Percentiles rank a stretch among this genome's conserved stretches.
Evolutionary conservation across 2,888 invertebrate genomes (phyloP).

Genomic region (Charanyca ferruginea): DNA sequence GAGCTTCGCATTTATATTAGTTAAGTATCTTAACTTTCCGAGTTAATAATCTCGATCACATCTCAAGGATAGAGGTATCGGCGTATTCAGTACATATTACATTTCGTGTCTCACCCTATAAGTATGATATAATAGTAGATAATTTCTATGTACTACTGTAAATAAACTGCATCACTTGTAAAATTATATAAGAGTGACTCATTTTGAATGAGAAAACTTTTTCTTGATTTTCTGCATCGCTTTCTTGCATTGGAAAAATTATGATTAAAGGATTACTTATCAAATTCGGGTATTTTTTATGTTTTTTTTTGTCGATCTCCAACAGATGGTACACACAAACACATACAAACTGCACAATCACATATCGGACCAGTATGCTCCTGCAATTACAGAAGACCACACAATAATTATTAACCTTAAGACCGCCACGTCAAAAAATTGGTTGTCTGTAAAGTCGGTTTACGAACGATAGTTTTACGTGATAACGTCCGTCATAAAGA

Average conservation of each 20-base stretch:
- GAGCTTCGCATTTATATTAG: no score
- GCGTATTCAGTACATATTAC: conserved; percentile 7
- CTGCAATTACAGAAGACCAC: neutral
- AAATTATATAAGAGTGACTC: neutral
- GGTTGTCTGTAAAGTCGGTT: no score
- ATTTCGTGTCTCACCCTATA: conserved; percentile 5
- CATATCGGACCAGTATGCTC: neutral
- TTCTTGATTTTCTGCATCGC: neutral
- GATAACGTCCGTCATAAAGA: no score
- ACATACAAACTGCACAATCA: no score
- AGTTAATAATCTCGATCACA: no score
- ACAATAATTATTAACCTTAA: no score
- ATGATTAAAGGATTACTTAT: neutral
- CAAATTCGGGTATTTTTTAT: neutral
- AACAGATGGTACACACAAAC: neutral
- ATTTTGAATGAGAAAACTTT: neutral
- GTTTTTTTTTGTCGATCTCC: neutral
- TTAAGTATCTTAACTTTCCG: no score
- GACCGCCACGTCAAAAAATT: no score
- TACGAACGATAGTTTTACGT: no score
- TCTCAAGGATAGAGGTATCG: no score
- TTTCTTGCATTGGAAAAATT: no score
- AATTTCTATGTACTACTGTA: conserved; percentile 1
- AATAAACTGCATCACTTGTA: conserved; percentile 37
- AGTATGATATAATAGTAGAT: conserved; percentile 10